Percentiles rank a stretch among this genome's conserved stretches.
Conservation (phyloP, 2,797 vertebrate species). For the Anguilla megastoma region DNA sequence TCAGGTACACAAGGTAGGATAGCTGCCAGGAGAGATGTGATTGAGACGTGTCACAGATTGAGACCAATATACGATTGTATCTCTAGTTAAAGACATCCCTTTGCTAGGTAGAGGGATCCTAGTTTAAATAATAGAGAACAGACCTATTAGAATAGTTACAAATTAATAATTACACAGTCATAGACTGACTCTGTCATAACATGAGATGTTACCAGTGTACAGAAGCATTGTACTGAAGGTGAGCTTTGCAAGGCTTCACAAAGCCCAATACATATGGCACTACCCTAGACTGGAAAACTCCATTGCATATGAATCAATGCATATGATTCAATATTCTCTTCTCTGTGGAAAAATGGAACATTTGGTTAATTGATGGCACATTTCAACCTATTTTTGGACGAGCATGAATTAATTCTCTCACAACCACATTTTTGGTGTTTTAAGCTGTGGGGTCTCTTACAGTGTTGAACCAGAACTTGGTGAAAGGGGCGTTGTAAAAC, state of each 20-base stretch:
- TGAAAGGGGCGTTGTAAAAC: conserved; percentile 97
- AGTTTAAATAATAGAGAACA: background rate
- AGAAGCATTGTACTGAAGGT: background rate
- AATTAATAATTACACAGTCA: background rate
- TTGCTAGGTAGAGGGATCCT: background rate
- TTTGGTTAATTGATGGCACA: background rate
- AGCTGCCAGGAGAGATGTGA: conserved; percentile 72
- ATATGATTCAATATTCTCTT: background rate
- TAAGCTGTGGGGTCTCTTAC: conserved; percentile 69
- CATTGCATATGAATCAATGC: background rate
- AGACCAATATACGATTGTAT: conserved; percentile 56
- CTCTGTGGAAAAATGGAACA: background rate
- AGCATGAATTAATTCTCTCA: background rate
- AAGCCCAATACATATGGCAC: background rate
- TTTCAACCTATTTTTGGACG: background rate
- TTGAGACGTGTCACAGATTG: background rate
- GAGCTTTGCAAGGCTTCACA: background rate
- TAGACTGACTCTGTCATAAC: background rate
- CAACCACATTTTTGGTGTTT: background rate
- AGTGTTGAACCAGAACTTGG: conserved; percentile 99
- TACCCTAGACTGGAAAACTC: background rate
- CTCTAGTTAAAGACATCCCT: background rate
- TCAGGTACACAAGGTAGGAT: conserved; percentile 90
- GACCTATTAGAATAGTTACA: background rate
- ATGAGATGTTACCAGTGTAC: background rate